Conservation (phyloP, 2,113 vertebrate species). For the Gorsachius goisagi region DNA sequence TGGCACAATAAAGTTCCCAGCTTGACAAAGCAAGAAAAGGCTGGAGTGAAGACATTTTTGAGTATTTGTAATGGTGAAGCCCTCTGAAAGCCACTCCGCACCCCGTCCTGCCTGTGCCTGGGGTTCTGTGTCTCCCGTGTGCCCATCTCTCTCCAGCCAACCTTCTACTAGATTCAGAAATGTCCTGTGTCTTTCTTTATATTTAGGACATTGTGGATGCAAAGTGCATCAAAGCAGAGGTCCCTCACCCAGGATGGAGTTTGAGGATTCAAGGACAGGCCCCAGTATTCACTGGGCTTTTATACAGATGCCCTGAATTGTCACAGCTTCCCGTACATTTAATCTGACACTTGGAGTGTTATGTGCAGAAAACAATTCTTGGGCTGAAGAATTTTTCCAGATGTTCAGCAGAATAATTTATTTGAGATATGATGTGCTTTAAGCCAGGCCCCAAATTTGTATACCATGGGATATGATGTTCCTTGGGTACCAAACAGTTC, state of each 20-base stretch:
- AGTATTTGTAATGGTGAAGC: background rate
- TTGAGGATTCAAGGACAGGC: background rate
- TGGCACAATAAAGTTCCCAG: background rate
- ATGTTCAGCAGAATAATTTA: background rate
- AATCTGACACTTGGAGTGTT: background rate
- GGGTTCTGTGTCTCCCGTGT: rapidly evolving
- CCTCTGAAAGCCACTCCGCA: background rate
- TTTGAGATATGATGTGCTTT: background rate
- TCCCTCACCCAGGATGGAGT: background rate
- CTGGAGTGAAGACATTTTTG: background rate
- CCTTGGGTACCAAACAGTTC: background rate
- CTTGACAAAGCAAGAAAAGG: background rate
- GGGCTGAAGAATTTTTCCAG: background rate
- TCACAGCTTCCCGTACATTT: background rate
- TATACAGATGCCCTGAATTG: background rate
- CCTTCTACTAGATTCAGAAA: background rate
- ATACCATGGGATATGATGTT: background rate
- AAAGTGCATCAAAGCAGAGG: background rate
- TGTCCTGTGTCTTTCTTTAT: background rate
- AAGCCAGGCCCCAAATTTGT: background rate
- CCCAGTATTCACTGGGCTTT: background rate
- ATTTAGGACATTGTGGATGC: background rate
- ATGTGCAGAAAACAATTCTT: background rate
- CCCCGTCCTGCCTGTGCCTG: background rate
- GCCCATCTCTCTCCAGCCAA: background rate